Conservation (phyloP, 1,140 invertebrate species). For the Saccostrea glomerata region DNA sequence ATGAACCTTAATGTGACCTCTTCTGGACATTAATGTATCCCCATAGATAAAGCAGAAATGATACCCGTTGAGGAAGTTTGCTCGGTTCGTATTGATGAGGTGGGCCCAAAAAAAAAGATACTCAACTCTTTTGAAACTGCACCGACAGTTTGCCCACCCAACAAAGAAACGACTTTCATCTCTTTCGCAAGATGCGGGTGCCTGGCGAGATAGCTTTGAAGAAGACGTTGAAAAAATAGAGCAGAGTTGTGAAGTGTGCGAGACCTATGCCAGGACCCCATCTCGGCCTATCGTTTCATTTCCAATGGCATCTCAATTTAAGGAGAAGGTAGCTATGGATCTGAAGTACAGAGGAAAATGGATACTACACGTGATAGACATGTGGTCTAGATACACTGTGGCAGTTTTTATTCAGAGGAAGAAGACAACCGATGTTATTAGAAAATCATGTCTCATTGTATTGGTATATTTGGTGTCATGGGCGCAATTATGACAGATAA, state of each 20-base stretch:
- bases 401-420: constrained; percentile 48
- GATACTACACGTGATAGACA: constrained; percentile 51
- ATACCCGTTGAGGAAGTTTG: not conserved
- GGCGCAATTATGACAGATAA: constrained; percentile 50
- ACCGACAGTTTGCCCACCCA: constrained; percentile 41
- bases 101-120: not conserved
- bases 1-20: too few species aligned
- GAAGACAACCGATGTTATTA: constrained; percentile 49
- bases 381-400: constrained; percentile 32
- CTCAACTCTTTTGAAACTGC: constrained; percentile 28
- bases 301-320: constrained; percentile 47
- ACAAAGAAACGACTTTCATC: constrained; percentile 35
- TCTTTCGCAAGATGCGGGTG: constrained; percentile 37
- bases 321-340: constrained; percentile 58
- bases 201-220: constrained; percentile 2
- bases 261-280: constrained; percentile 53
- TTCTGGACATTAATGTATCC: too few species aligned
- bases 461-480: constrained; percentile 52
- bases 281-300: constrained; percentile 37
- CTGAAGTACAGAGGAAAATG: constrained; percentile 44
- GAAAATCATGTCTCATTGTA: constrained; percentile 45
- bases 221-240: constrained; percentile 42
- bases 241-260: constrained; percentile 55
- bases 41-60: not conserved
- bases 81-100: not conserved